phyloP scores from a whole-genome alignment of 2,888 invertebrate genomes.

The Chymomyza caudatula region DNA sequence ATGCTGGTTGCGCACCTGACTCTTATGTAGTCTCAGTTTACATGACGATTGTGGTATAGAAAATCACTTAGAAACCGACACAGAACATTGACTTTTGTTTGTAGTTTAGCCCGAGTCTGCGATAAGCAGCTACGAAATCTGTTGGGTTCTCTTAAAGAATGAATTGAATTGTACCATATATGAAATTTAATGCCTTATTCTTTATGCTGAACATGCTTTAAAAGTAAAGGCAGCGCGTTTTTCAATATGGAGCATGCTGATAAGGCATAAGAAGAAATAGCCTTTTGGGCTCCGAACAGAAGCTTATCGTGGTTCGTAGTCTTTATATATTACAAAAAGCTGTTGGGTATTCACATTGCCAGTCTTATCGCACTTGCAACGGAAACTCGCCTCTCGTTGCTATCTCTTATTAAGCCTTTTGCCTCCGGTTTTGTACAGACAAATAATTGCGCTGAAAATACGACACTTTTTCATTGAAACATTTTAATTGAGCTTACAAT shows the following conservation, averaged over 20 bases:
- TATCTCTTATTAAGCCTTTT: conserved; percentile 1
- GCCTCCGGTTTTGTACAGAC: not conserved
- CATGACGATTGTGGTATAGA: not conserved
- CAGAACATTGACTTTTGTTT: conserved; percentile 37
- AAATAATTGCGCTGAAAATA: not conserved
- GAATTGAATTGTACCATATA: too few species aligned
- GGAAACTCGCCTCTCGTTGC: conserved; percentile 32
- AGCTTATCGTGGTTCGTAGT: conserved; percentile 35
- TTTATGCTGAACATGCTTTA: not conserved
- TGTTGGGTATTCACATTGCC: conserved; percentile 39
- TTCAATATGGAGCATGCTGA: not conserved
- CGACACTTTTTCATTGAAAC: not conserved
- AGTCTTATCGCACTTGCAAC: conserved; percentile 61
- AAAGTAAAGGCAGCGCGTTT: not conserved
- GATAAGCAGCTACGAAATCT: conserved; percentile 16
- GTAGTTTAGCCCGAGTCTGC: conserved; percentile 7
- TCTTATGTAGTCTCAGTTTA: not conserved
- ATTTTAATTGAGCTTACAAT: not conserved
- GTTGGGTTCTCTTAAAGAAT: not conserved
- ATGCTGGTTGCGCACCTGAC: not conserved
- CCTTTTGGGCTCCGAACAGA: conserved; percentile 25
- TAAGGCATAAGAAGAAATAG: not conserved
- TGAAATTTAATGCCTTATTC: not conserved
- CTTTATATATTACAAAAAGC: conserved; percentile 31
- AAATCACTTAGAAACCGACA: conserved; percentile 52